These are phyloP conservation scores for Harpalus rubripes DNA, from an alignment of 2,888 invertebrate genomes.

Conservation along the genomic window DNA sequence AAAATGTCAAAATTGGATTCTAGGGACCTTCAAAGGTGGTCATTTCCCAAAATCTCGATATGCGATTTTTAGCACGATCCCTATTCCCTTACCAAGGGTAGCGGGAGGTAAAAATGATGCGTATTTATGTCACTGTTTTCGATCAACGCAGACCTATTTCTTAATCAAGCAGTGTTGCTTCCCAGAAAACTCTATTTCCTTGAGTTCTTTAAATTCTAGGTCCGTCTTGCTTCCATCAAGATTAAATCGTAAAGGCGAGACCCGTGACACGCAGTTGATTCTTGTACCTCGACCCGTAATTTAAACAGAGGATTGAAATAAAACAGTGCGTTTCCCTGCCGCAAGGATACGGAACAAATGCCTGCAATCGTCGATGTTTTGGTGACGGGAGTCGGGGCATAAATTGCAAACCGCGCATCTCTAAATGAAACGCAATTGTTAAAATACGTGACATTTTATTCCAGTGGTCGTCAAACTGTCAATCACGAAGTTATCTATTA, in stretches of 20 bases:
- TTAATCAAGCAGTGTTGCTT: too few species aligned
- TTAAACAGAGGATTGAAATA: constrained; percentile 42
- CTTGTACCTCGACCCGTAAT: constrained; percentile 19
- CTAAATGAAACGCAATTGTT: constrained; percentile 63
- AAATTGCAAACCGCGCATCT: constrained; percentile 50
- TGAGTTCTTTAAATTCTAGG: constrained; percentile 7
- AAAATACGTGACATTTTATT: constrained; percentile 53
- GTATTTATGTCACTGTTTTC: too few species aligned
- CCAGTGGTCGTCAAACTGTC: too few species aligned
- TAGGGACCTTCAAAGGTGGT: too few species aligned
- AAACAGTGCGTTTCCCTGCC: constrained; percentile 6
- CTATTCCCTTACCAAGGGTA: too few species aligned
- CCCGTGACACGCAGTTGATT: background rate
- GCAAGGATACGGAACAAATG: constrained; percentile 10
- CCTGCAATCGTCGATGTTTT: constrained; percentile 35
- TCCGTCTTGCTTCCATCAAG: background rate
- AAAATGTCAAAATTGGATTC: too few species aligned
- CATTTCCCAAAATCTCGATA: too few species aligned
- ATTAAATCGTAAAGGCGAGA: constrained; percentile 29
- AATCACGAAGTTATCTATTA: too few species aligned
- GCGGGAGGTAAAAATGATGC: too few species aligned
- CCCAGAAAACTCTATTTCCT: too few species aligned
- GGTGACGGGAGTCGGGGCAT: constrained; percentile 7
- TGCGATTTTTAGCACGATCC: too few species aligned
- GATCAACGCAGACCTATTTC: too few species aligned